These are phyloP conservation scores for Bovichtus diacanthus DNA, from an alignment of 2,797 vertebrate species.

Conservation along the genomic window DNA sequence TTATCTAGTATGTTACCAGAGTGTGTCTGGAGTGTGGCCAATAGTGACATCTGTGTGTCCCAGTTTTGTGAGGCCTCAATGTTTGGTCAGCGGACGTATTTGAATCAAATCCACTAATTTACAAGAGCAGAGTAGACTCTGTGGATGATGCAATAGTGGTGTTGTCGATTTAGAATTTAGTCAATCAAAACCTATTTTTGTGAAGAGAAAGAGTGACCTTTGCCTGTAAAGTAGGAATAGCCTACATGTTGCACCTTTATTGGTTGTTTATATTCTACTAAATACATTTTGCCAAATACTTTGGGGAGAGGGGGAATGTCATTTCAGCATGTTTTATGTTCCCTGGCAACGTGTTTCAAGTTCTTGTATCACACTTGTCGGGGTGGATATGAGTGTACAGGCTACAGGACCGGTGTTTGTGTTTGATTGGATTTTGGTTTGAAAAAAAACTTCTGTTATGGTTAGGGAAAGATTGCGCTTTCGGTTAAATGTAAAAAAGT, in stretches of 20 bases:
- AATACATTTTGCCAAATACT: not conserved
- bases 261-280: not conserved
- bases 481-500: no score
- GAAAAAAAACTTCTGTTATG: not conserved
- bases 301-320: not conserved
- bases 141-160: not conserved
- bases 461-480: no score
- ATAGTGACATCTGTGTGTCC: slow-evolving; percentile 51
- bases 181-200: not conserved
- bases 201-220: not conserved
- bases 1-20: slow-evolving; percentile 40
- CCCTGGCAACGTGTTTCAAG: not conserved
- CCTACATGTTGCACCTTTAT: not conserved
- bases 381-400: not conserved
- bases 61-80: slow-evolving; percentile 40
- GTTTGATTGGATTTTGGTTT: not conserved
- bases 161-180: not conserved
- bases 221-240: no score
- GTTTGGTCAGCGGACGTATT: slow-evolving; percentile 44
- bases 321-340: not conserved
- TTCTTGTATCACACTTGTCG: not conserved
- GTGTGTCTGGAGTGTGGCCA: slow-evolving; percentile 47
- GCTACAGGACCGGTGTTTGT: not conserved
- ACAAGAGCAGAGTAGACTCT: not conserved
- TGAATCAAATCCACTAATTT: slow-evolving; percentile 38